A percentile compares a stretch with the other conserved stretches of the same genome.
Evolutionary conservation across 1,140 invertebrate species (phyloP).

Genomic region (Maniola jurtina): DNA sequence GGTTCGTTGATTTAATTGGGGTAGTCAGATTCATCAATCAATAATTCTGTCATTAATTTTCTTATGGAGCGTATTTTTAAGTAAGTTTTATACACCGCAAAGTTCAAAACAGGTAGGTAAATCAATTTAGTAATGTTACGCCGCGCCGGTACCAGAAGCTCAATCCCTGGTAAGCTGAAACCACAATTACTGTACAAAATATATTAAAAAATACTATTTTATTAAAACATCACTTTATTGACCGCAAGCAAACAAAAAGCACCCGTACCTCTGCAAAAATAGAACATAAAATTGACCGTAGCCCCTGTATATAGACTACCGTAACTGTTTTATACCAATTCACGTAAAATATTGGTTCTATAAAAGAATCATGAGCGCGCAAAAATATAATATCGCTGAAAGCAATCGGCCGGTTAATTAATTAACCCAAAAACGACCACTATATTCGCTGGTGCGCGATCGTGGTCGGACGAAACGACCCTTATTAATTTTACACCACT

Average conservation of each 20-base stretch:
- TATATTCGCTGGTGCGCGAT: slow-evolving; percentile 27
- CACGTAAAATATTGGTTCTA: slow-evolving; percentile 28
- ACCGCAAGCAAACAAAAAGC: not conserved
- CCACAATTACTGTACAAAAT: not conserved
- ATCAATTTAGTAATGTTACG: not conserved
- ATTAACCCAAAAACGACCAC: slow-evolving; percentile 38
- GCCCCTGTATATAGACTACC: too few species aligned
- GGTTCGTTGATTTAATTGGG: too few species aligned
- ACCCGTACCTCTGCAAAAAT: not conserved
- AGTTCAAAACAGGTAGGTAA: too few species aligned
- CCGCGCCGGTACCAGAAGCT: not conserved
- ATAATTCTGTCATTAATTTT: too few species aligned
- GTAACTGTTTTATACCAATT: too few species aligned
- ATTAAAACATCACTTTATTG: slow-evolving; percentile 14
- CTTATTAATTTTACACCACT: slow-evolving; percentile 43
- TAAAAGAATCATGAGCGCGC: slow-evolving; percentile 31
- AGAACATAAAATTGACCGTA: slow-evolving; percentile 8
- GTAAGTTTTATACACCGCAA: not conserved
- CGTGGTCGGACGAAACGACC: slow-evolving; percentile 25
- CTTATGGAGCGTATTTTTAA: too few species aligned
- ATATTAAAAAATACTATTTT: slow-evolving; percentile 1
- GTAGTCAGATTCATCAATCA: too few species aligned
- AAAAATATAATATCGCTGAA: slow-evolving; percentile 37
- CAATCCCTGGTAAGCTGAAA: not conserved
- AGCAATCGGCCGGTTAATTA: slow-evolving; percentile 42